Base-by-base conservation (phyloP, 2,113 vertebrate species). In the Pyrgilauda ruficollis region DNA sequence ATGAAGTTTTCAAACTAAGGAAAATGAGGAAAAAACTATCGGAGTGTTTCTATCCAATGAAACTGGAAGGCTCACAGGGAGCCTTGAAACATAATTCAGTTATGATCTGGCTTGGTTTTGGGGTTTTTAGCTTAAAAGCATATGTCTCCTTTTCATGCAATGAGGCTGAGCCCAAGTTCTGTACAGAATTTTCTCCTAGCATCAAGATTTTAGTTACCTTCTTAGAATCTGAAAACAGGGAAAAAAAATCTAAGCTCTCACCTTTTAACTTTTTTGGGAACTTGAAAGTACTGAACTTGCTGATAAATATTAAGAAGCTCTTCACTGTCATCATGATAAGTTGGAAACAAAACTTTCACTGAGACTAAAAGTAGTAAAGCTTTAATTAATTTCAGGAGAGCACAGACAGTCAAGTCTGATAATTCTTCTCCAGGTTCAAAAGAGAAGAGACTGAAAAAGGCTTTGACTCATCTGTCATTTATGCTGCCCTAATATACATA, bases 381-480 rank as follows among this genome's bases (percentile, higher is more conserved):
- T 93, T 62, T 81, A 97, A 90, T 93, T 94, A 90, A 93, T 88
- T 94, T 95, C 58, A 69, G 73, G 76, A 93, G 46, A 89, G 63
- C 62, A 44, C 4, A 90, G 72, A 47, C 59, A 94, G 82, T 52
- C 39, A 91, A 95, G n/a, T 89, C 76, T 84, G 64, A 67, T 63
- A 84, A 87, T 87, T 83, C 64, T 83, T 89, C 56, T 74, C 22
- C 49, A 84, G 68, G 37, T 92, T 96, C 90, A 90, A 93, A 95
- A 90, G 74, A 75, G 35, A 63, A 80, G n/a, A 86, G 67, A 61
- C 64, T 93, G 64, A 85, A 90, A 56, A 75, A 77, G 53, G n/a
- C 83, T 95, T 94, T 94, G 87, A 90, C 79, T 95, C 73, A 77
- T 95, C 64, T 84, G 91, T 94, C 91, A 95, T 76, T 94, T 96